Evolutionary conservation across 2,113 vertebrate species (phyloP), one percentile per base, ranked within the genome.

Genomic region (Pontoporia blainvillei): DNA sequence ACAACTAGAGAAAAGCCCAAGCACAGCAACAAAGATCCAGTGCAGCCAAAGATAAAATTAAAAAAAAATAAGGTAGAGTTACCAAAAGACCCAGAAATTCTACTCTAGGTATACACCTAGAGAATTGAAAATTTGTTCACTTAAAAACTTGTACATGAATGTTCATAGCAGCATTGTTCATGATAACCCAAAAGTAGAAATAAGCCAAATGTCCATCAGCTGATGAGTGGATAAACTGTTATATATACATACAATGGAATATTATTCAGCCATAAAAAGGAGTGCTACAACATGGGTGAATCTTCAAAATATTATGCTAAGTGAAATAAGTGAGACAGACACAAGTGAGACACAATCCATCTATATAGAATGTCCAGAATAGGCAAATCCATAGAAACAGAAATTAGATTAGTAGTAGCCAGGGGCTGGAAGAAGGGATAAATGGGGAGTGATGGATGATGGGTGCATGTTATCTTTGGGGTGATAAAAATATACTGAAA

Each of bases 271-370:
- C 71, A 86, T 85, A 83, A 71, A 61, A 67, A 90, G 8, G 36
- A 64, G 76, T 71, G 61, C 20, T 62, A 87, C 25, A 49, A 88
- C 36, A 64, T 41, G 69, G 46, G 12, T 49, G 34, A 83, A 78
- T 72, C 62, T 69, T 92, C n/a, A 75, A 94, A 94, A 90, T 79
- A 73, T 54, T 83, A 36, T 57, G 36, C 25, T 93, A 93, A 54
- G 41, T 69, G 85, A 75, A 76, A 90, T 25, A 67, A 88, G 15
- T 4, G 29, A 62, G 72, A 36, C 61, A 52, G 52, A 52, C 5
- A 52, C 52, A 52, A 17, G 52, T 52, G 52, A 52, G 52, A 52
- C 52, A 52, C 52, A 52, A 6, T 52, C 52, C 36, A 44, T 52
- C 54, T 57, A 8, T 27, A 72, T 41, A 78, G 82, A 64, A 29